phyloP scores from a whole-genome alignment of 2,888 invertebrate genomes.

The Apodemia zela region DNA sequence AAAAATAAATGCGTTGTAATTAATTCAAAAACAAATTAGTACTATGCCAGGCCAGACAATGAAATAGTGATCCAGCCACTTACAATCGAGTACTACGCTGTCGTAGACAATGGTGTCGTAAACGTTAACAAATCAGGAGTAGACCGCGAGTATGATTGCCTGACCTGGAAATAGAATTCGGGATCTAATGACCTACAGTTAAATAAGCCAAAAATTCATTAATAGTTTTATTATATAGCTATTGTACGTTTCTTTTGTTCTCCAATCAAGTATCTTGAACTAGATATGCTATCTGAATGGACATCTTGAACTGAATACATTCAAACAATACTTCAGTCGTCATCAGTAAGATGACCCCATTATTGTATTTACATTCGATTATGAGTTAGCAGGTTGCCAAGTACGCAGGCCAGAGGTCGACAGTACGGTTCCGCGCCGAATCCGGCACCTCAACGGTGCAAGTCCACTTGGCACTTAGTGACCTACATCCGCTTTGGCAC shows the following conservation, averaged over 20 bases:
- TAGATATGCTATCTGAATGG: not conserved
- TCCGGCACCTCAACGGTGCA: constrained; percentile 60
- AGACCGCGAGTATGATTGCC: too few relatives aligned
- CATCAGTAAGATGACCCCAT: constrained; percentile 27
- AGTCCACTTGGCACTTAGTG: constrained; percentile 70
- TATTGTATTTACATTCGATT: constrained; percentile 31
- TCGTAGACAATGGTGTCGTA: too few relatives aligned
- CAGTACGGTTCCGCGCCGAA: constrained; percentile 46
- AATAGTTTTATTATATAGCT: too few relatives aligned
- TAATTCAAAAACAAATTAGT: too few relatives aligned
- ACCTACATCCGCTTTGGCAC: constrained; percentile 80
- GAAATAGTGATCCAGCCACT: too few relatives aligned
- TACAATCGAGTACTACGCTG: too few relatives aligned
- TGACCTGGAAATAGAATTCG: too few relatives aligned
- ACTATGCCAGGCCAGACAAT: too few relatives aligned
- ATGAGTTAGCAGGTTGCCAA: constrained; percentile 50
- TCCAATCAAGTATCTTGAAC: not conserved
- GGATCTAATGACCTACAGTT: too few relatives aligned
- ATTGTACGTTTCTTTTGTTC: not conserved
- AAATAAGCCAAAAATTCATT: too few relatives aligned
- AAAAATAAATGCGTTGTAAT: too few relatives aligned
- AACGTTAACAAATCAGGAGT: too few relatives aligned
- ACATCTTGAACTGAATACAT: constrained; percentile 8
- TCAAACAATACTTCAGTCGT: constrained; percentile 15
- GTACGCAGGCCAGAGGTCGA: constrained; percentile 50